Conservation (phyloP, 2,113 vertebrate species). For the Spilogale gracilis region DNA sequence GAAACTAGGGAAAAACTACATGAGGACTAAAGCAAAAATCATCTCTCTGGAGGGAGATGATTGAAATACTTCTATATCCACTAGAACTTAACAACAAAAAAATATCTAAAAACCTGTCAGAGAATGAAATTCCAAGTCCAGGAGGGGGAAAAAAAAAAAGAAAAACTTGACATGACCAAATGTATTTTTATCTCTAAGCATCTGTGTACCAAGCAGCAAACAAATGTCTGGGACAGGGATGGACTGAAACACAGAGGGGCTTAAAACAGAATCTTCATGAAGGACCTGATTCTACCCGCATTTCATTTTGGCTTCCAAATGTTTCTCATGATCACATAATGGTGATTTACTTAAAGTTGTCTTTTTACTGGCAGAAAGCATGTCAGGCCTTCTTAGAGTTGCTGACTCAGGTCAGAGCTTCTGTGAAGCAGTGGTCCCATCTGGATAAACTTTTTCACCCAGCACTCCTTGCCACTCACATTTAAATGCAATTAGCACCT, state of each 20-base stretch:
- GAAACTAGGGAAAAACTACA: not conserved
- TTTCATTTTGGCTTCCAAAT: not conserved
- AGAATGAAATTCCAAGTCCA: slow-evolving; percentile 42
- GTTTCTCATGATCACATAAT: not conserved
- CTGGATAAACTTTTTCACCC: not conserved
- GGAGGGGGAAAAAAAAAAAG: not conserved
- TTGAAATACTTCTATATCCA: not conserved
- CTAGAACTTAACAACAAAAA: slow-evolving; percentile 1
- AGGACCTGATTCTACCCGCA: not conserved
- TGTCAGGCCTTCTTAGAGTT: not conserved
- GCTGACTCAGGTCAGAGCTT: not conserved
- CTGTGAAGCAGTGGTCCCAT: not conserved
- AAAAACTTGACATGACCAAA: slow-evolving; percentile 2
- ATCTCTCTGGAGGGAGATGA: not conserved
- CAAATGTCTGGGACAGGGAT: not conserved
- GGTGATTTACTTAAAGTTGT: slow-evolving; percentile 4
- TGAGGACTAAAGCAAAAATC: not conserved
- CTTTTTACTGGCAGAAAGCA: not conserved
- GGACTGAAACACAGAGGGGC: not conserved
- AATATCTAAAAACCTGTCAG: slow-evolving; percentile 39
- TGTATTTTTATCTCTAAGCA: slow-evolving; percentile 33
- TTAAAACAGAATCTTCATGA: not conserved
- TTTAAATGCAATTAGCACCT: slow-evolving; percentile 11
- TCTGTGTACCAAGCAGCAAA: not conserved
- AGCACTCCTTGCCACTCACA: not conserved